Evolutionary conservation across 2,888 invertebrate species (phyloP), one percentile per base, ranked within the genome.

Genomic region (Erebia epiphron): DNA sequence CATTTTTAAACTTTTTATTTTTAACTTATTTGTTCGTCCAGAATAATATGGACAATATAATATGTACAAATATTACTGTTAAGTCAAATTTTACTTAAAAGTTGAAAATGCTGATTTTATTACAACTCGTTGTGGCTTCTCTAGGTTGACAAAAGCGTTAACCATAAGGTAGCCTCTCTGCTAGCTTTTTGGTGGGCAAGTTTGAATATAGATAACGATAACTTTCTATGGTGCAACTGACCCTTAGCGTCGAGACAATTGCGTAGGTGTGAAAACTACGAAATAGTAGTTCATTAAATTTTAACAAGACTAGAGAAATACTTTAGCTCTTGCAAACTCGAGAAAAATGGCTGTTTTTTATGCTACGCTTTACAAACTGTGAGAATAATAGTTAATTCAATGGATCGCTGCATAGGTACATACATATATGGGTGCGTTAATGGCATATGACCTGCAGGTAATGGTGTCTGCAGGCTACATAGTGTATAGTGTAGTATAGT

Each of bases 381-480:
- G 71, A 68, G 71, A 71, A 71, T 63, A 63, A 58, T n/a, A n/a
- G n/a, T 56, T 68, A 64, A 58, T 71, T 71, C 54, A 68, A 68
- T 68, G 58, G 58, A 68, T 43, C 35, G 50, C 7, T 41, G 21
- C 49, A 26, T 4, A 21, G 21, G 2, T 67, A 58, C 49, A 57
- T 1, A 58, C 58, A 10, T 58, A 10, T 58, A 35, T 58, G 49
- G 46, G 46, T 49, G 57, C 26, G 57, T 67, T 46, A 46, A 49
- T 11, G 14, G 67, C 16, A 49, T 58, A 35, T 58, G 67, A 67
- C 57, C 67, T 58, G n/a, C n/a, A n/a, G 67, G 26, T 10, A 67
- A 67, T 49, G 21, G 52, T n/a, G 18, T n/a, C 14, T 46, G 41
- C 9, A 8, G 21, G 14, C 62, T 14, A 49, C 21, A 18, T 18